These are phyloP conservation scores for Furnarius figulus DNA, from an alignment of 2,113 vertebrate species.

Conservation along the genomic window DNA sequence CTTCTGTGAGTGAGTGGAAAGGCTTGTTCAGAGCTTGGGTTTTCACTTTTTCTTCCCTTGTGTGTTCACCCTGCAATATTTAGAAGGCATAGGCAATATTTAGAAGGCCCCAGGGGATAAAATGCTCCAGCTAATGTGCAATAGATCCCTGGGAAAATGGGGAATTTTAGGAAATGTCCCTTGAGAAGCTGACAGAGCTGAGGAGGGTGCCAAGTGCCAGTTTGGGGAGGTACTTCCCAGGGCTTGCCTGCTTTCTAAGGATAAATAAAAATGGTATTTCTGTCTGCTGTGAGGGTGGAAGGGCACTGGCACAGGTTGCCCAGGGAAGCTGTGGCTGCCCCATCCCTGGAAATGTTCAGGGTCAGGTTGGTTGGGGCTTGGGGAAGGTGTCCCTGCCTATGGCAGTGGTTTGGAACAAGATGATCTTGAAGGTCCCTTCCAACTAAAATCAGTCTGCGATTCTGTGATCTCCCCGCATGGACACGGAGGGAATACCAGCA, in stretches of 20 bases:
- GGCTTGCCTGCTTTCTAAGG: not conserved
- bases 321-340: not conserved
- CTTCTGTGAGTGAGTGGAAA: not conserved
- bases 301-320: not conserved
- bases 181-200: not conserved
- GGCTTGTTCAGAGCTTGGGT: not conserved
- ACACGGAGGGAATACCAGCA: fast-evolving
- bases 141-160: not conserved
- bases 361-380: not conserved
- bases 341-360: not conserved
- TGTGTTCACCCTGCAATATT: not conserved
- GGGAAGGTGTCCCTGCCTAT: not conserved
- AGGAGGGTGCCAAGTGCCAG: not conserved
- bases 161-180: not conserved
- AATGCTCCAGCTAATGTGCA: not conserved
- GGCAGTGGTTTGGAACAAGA: not conserved
- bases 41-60: not conserved
- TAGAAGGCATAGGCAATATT: not conserved
- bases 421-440: not conserved
- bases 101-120: not conserved
- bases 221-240: not conserved
- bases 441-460: not conserved
- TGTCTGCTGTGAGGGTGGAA: not conserved
- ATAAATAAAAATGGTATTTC: not conserved
- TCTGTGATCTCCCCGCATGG: fast-evolving